phyloP scores from a whole-genome alignment of 2,888 invertebrate genomes.

The Operophtera brumata region DNA sequence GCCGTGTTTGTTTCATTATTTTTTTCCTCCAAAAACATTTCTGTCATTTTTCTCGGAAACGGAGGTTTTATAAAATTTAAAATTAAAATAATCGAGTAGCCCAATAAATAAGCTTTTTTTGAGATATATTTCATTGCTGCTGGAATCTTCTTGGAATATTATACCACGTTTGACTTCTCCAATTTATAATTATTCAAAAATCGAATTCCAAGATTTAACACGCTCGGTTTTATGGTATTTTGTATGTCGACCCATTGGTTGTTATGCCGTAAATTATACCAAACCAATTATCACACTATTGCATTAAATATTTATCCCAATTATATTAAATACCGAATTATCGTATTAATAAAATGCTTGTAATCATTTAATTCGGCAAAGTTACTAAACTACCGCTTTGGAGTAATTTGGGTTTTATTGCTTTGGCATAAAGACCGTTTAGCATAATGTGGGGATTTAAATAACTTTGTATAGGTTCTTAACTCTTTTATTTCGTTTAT shows the following conservation, averaged over 20 bases:
- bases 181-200: too few relatives aligned
- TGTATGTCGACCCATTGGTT: neutral
- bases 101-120: too few relatives aligned
- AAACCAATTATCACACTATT: slow-evolving; percentile 35
- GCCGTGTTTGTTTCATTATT: too few relatives aligned
- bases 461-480: slow-evolving; percentile 25
- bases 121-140: too few relatives aligned
- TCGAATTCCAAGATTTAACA: too few relatives aligned
- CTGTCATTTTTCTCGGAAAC: too few relatives aligned
- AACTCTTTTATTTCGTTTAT: slow-evolving; percentile 47
- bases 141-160: too few relatives aligned
- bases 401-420: slow-evolving; percentile 14
- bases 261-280: slow-evolving; percentile 11
- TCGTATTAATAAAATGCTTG: slow-evolving; percentile 30
- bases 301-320: slow-evolving; percentile 32
- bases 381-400: neutral
- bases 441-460: neutral
- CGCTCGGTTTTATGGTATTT: too few relatives aligned
- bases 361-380: slow-evolving; percentile 7
- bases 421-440: slow-evolving; percentile 1
- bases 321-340: slow-evolving; percentile 27
- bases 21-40: too few relatives aligned
- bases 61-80: too few relatives aligned
- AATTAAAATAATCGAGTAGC: too few relatives aligned
- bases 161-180: too few relatives aligned